Evolutionary conservation across 2,113 vertebrate species (phyloP).

Genomic region (Abramis brama): DNA sequence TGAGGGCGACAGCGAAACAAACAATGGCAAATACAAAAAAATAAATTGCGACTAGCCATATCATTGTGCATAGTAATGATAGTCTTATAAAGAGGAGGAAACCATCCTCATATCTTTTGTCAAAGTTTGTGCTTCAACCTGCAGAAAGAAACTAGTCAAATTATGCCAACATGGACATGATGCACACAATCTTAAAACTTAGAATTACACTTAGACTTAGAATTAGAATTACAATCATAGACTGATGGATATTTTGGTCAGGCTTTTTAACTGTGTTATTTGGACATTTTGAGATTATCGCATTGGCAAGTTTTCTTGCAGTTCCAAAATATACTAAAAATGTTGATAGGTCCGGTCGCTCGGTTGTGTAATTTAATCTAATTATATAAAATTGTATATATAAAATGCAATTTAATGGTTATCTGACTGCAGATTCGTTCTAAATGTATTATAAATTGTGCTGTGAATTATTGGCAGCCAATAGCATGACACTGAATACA

Average conservation of each 20-base stretch:
- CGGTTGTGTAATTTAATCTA: too few species aligned
- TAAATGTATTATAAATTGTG: too few species aligned
- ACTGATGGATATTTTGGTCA: background rate
- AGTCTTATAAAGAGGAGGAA: too few species aligned
- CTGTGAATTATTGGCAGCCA: background rate
- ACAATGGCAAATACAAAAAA: background rate
- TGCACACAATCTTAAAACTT: background rate
- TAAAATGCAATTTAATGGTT: background rate
- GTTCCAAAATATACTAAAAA: background rate
- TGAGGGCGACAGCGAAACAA: background rate
- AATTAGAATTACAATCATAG: background rate
- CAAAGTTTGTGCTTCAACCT: too few species aligned
- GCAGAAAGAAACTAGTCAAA: background rate
- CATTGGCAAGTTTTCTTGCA: background rate
- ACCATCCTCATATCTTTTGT: too few species aligned
- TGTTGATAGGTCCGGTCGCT: too few species aligned
- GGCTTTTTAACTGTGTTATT: background rate
- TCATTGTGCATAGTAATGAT: background rate
- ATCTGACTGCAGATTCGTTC: background rate
- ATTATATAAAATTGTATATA: background rate
- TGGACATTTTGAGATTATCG: background rate
- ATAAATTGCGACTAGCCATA: background rate
- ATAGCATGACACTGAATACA: background rate
- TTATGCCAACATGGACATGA: background rate
- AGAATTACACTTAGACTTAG: too few species aligned